phyloP scores from a whole-genome alignment of 2,797 vertebrate species.

The Phoebastria nigripes region DNA sequence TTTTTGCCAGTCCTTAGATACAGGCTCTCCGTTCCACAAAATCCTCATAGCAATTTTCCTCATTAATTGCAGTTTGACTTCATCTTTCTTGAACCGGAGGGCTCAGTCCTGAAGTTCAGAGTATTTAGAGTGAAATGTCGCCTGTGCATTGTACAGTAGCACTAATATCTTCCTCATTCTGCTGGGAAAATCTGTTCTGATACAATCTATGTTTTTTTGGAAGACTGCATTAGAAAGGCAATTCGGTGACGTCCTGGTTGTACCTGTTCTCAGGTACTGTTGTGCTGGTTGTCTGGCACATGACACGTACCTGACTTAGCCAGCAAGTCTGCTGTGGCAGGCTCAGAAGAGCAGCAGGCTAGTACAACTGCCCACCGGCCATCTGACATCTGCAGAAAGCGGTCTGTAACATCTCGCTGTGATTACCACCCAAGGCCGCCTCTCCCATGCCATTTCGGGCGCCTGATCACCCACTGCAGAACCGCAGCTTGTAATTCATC shows the following conservation, averaged over 20 bases:
- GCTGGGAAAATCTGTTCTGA: not conserved
- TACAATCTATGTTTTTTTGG: not conserved
- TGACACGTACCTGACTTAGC: not conserved
- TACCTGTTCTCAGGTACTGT: not conserved
- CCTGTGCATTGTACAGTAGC: not conserved
- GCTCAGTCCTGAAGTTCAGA: not conserved
- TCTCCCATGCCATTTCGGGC: rapidly evolving
- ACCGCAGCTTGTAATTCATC: not conserved
- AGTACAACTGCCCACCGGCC: not conserved
- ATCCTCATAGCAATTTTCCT: not conserved
- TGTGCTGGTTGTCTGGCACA: not conserved
- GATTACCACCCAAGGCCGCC: not conserved
- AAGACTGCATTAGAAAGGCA: not conserved
- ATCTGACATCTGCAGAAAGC: not conserved
- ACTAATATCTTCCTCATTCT: not conserved
- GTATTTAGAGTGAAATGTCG: not conserved
- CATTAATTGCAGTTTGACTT: not conserved
- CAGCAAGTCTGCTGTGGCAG: not conserved
- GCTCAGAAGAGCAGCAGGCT: not conserved
- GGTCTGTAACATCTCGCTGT: not conserved
- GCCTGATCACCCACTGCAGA: not conserved
- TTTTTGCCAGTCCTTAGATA: not conserved
- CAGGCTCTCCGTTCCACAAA: not conserved
- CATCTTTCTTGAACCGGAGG: not conserved
- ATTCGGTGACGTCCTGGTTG: not conserved